Evolutionary conservation across 1,140 invertebrate genomes (phyloP), one percentile per base, ranked within the genome.

Genomic region (Ylistrum balloti): DNA sequence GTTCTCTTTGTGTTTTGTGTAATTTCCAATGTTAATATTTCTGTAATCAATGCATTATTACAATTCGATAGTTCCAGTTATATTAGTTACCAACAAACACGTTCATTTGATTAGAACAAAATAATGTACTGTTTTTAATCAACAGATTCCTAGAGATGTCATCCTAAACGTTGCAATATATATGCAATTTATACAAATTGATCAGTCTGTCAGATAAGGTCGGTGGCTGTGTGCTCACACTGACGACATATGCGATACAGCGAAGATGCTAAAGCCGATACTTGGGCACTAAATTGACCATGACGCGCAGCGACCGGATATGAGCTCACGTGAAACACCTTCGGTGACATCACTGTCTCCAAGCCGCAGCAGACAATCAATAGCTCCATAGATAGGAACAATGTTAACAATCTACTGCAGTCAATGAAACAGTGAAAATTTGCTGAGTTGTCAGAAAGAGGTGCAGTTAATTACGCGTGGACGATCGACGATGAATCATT

Each of bases 361-460:
- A n/a, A 74, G 28, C 56, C 17, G 56, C 56, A 3, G 56, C 7
- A n/a, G 13, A 28, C 45, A n/a, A 28, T 74, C 56, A n/a, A 74
- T 74, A 74, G 3, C 13, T 0, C 56, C 5, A 2, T n/a, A n/a
- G 56, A 74, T 74, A 74, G 56, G 9, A 28, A n/a, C 15, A 11
- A 1, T 28, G 22, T 74, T 28, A 74, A 17, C 56, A 74, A 22
- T 74, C n/a, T 28, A 3, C 56, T 7, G 45, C 56, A 74, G 56
- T 74, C 56, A 74, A 74, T 74, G 56, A 28, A 74, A 28, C 56
- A 74, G 56, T 74, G 13, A 74, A 74, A 74, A n/a, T 74, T 28
- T 74, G 22, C 22, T 74, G 56, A 74, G 22, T 74, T 74, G 56
- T 74, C 56, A 74, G 56, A 74, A 74, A 74, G 22, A 1, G 17